Evolutionary conservation across 1,140 invertebrate species (phyloP).

Genomic region (Cotesia vestalis): DNA sequence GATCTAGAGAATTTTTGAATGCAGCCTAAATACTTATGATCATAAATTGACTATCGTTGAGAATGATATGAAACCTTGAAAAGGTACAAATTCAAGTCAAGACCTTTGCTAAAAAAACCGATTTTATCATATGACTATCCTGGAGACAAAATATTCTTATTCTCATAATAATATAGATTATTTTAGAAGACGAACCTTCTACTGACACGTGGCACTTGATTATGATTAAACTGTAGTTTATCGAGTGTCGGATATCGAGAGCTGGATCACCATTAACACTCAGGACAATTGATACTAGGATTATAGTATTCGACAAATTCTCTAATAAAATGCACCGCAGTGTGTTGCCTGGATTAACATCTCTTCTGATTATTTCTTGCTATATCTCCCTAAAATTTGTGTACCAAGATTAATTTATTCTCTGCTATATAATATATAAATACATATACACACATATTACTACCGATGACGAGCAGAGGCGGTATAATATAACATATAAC

Average conservation of each 20-base stretch:
- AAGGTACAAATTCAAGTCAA: no score
- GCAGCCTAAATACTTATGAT: no score
- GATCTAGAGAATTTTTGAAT: no score
- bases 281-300: slow-evolving; percentile 26
- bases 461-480: background rate
- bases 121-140: no score
- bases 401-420: slow-evolving; percentile 26
- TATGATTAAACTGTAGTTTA: slow-evolving; percentile 5
- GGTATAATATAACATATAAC: slow-evolving; percentile 27
- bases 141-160: no score
- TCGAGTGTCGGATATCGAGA: slow-evolving; percentile 11
- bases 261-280: slow-evolving; percentile 26
- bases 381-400: slow-evolving; percentile 12
- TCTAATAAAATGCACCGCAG: slow-evolving; percentile 62
- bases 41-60: no score
- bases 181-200: background rate
- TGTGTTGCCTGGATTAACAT: slow-evolving; percentile 47
- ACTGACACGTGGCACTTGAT: background rate
- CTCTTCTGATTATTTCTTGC: slow-evolving; percentile 22
- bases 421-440: background rate
- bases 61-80: no score
- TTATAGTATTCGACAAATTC: slow-evolving; percentile 50
- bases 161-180: no score
- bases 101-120: no score
- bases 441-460: no score